Percentiles rank a stretch among this genome's conserved stretches.
These are phyloP conservation scores for Mus pahari DNA, from an alignment of 2,113 vertebrate genomes.

Conservation along the genomic window DNA sequence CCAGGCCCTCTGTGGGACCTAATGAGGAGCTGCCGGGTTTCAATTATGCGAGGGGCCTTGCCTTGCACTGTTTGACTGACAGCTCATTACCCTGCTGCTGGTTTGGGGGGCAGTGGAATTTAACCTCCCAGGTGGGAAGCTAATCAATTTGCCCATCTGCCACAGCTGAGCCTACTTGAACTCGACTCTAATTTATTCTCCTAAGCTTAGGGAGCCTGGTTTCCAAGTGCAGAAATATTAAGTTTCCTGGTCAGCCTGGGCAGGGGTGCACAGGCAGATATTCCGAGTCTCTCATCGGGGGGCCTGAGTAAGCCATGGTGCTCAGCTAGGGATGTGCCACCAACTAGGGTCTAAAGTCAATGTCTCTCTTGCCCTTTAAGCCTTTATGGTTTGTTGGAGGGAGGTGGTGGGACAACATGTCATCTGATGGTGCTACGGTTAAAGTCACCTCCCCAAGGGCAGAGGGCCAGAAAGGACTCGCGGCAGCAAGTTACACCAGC, in stretches of 20 bases:
- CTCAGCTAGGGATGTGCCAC: background rate
- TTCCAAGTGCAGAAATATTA: slow-evolving; percentile 91
- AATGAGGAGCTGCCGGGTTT: slow-evolving; percentile 88
- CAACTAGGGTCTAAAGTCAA: background rate
- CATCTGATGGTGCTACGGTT: slow-evolving; percentile 76
- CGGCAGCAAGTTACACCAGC: slow-evolving; percentile 76
- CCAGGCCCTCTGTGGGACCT: slow-evolving; percentile 83
- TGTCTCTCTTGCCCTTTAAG: slow-evolving; percentile 16
- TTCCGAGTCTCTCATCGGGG: background rate
- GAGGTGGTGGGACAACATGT: slow-evolving; percentile 74
- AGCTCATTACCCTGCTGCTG: slow-evolving; percentile 91
- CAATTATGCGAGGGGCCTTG: slow-evolving; percentile 85
- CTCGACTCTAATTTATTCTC: slow-evolving; percentile 95
- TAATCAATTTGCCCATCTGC: slow-evolving; percentile 93
- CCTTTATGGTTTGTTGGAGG: slow-evolving; percentile 72
- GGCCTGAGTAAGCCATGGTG: background rate
- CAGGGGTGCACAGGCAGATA: slow-evolving; percentile 69
- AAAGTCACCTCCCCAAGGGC: slow-evolving; percentile 78
- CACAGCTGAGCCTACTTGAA: slow-evolving; percentile 92
- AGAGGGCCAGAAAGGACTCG: slow-evolving; percentile 52
- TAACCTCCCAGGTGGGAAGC: slow-evolving; percentile 96
- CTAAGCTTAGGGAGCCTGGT: slow-evolving; percentile 91
- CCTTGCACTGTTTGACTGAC: slow-evolving; percentile 88
- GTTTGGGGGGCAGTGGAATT: slow-evolving; percentile 88
- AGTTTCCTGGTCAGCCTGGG: slow-evolving; percentile 88